Evolutionary conservation across 35 echinoderm and acorn worm species (phyloP).

Genomic region (Hemicentrotus pulcherrimus): DNA sequence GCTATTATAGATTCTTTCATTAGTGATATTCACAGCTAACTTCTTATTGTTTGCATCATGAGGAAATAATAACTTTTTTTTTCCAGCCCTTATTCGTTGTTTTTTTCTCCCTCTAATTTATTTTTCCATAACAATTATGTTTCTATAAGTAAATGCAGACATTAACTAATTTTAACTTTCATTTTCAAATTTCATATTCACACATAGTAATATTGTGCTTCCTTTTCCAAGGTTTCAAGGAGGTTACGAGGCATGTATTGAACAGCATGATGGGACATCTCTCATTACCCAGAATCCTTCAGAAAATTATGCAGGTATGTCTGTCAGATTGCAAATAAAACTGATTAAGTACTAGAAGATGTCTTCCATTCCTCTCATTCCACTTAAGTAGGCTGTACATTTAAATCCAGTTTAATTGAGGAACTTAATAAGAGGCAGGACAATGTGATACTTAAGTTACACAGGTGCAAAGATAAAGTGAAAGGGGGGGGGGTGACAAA

Average conservation of each 20-base stretch:
- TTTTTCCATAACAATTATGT: no score
- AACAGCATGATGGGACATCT: slow-evolving; percentile 99
- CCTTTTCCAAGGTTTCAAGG: slow-evolving; percentile 78
- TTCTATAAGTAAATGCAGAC: no score
- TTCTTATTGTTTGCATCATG: no score
- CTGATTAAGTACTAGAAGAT: background rate
- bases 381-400: background rate
- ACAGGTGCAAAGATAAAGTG: background rate
- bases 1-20: no score
- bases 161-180: no score
- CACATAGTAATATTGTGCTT: background rate
- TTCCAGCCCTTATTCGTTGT: no score
- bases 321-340: background rate
- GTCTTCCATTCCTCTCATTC: background rate
- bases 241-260: slow-evolving; percentile 85
- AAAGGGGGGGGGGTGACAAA: no score
- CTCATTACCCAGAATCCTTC: slow-evolving; percentile 85
- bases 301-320: slow-evolving; percentile 98
- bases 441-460: background rate
- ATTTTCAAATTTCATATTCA: background rate
- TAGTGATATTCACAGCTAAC: no score
- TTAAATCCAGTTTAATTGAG: background rate
- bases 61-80: no score
- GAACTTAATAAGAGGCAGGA: no score
- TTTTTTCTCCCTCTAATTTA: no score